Evolutionary conservation across 2,888 invertebrate genomes (phyloP), one percentile per base, ranked within the genome.

Genomic region (Teleiodes luculella): DNA sequence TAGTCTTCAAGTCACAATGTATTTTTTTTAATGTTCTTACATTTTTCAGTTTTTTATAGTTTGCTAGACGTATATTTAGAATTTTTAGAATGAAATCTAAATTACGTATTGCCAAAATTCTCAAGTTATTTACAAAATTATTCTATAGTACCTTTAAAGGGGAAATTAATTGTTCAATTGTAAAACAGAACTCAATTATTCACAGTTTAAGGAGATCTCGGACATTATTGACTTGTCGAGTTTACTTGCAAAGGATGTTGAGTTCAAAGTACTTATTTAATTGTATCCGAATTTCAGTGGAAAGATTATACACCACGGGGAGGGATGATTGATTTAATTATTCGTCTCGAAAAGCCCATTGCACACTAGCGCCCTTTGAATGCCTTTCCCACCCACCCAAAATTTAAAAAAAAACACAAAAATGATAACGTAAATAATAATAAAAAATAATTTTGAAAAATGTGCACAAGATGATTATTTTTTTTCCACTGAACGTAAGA

Each of bases 251-350:
- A 43, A 80, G 72, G 74, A 74, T 75, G 73, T 76, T 72, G 70
- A 73, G 73, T 77, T 80, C 76, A 78, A 83, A 83, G 78, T 71
- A 60, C 69, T 77, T 80, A 83, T 84, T 85, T 86, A 84, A 84
- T 83, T 82, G 76, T 74, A 81, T 80, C 76, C 82, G 76, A 82
- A 86, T 85, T 84, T 78, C 72, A 76, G 64, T 78, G 77, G 82
- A 84, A 85, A 86, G 87, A 88, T 87, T 86, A 87, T 85, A 84
- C 77, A 83, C 84, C 85, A 74, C 80, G 66, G 72, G 70, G 78
- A 74, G 76, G 80, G 83, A 79, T 83, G 87, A 88, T 88, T 87
- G 87, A 87, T 89, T 86, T 86, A 88, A 88, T 89, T 88, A 86
- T 83, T 83, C 76, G 78, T 70, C 84, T 83, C 74, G 6, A 24